Percentiles rank a stretch among this genome's conserved stretches.
Evolutionary conservation across 2,113 vertebrate genomes (phyloP).

Genomic region (Onychostoma macrolepis): DNA sequence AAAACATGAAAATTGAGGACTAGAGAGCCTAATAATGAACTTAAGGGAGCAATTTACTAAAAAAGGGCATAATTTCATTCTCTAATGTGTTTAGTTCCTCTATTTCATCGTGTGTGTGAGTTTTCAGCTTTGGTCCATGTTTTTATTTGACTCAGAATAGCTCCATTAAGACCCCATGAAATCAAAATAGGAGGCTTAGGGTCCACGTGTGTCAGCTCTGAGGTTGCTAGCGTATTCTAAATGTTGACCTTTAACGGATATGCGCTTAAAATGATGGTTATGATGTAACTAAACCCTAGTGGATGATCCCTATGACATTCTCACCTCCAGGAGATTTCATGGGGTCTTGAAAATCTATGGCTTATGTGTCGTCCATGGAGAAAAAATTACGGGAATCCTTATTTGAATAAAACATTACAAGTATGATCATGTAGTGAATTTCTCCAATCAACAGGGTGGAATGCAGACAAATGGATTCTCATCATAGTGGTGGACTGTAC

Average conservation of each 20-base stretch:
- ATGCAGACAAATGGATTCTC: conserved; percentile 21
- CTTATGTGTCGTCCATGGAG: neutral
- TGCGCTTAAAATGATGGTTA: neutral
- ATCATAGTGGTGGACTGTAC: neutral
- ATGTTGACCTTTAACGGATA: neutral
- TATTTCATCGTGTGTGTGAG: neutral
- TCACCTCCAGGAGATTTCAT: neutral
- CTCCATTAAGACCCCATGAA: neutral
- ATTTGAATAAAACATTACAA: neutral
- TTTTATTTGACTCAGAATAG: conserved; percentile 7
- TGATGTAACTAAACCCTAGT: neutral
- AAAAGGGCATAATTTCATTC: neutral
- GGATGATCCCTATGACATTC: neutral
- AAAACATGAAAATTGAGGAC: neutral
- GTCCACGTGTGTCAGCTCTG: neutral
- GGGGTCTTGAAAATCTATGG: neutral
- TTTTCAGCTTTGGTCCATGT: conserved; percentile 30
- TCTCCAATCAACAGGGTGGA: conserved; percentile 23
- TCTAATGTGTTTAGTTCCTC: neutral
- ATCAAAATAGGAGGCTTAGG: neutral
- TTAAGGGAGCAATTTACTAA: neutral
- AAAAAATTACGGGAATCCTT: neutral
- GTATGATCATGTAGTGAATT: conserved; percentile 4
- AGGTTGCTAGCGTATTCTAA: neutral
- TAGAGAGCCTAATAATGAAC: neutral